phyloP scores from a whole-genome alignment of 1,140 invertebrate species.

The Cyclargus thomasi region DNA sequence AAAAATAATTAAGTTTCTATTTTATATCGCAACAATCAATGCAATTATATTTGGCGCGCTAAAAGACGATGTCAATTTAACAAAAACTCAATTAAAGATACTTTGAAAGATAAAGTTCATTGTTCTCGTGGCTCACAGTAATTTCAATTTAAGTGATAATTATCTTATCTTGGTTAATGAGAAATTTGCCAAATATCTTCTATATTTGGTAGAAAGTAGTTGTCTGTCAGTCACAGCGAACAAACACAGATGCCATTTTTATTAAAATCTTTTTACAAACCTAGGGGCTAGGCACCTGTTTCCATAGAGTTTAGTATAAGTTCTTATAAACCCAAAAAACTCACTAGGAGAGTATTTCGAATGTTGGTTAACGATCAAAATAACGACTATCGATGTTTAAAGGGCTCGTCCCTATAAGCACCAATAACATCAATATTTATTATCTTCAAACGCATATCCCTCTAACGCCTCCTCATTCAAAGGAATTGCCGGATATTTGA shows the following conservation, averaged over 20 bases:
- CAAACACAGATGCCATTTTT: no score
- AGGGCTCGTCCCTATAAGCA: neutral
- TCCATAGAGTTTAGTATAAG: no score
- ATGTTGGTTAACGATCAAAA: no score
- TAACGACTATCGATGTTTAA: no score
- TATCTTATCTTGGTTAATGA: neutral
- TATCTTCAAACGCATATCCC: neutral
- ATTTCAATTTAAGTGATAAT: neutral
- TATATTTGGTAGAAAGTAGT: neutral
- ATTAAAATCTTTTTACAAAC: no score
- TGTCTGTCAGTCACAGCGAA: no score
- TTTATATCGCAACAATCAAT: neutral
- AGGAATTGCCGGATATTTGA: neutral
- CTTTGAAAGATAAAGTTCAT: neutral
- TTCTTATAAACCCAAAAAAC: no score
- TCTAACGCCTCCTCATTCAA: conserved; percentile 2
- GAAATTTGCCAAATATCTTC: no score
- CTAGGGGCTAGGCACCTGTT: no score
- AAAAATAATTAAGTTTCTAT: neutral
- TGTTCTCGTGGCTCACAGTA: neutral
- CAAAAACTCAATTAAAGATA: neutral
- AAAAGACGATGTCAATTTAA: neutral
- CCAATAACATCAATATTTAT: conserved; percentile 3
- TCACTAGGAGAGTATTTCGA: no score
- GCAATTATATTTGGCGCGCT: neutral